phyloP scores from a whole-genome alignment of 2,113 vertebrate genomes.

The Oncorhynchus clarkii region DNA sequence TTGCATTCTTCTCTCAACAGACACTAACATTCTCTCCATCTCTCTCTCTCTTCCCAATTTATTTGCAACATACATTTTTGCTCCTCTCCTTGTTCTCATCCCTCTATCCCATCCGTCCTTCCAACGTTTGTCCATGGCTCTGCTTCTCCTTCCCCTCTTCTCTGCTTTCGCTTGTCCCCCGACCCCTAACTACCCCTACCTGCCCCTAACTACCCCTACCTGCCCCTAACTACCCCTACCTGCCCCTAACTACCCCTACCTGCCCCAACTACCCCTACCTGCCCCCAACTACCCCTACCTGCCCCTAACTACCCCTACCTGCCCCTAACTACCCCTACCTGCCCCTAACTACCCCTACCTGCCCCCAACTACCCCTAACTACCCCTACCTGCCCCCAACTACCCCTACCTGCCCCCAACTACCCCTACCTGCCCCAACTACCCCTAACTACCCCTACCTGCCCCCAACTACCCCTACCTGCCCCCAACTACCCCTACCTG shows the following conservation, averaged over 20 bases:
- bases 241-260: neutral
- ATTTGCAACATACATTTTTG: constrained; percentile 44
- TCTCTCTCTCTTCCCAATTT: constrained; percentile 71
- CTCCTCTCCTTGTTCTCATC: constrained; percentile 30
- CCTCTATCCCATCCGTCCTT: constrained; percentile 11
- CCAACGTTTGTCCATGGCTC: constrained; percentile 40
- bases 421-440: neutral
- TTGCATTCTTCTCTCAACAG: constrained; percentile 66
- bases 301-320: neutral
- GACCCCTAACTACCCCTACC: neutral
- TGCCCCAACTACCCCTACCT: too few species aligned
- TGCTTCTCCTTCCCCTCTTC: constrained; percentile 14
- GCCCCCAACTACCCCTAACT: neutral
- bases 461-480: neutral
- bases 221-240: too few species aligned
- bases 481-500: neutral
- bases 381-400: neutral
- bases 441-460: neutral
- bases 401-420: neutral
- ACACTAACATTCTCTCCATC: constrained; percentile 78
- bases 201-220: too few species aligned
- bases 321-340: neutral
- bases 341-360: neutral
- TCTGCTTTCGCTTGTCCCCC: constrained; percentile 28
- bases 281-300: neutral